Evolutionary conservation across 1,140 invertebrate genomes (phyloP).

Genomic region (Lasioglossum baleicum): DNA sequence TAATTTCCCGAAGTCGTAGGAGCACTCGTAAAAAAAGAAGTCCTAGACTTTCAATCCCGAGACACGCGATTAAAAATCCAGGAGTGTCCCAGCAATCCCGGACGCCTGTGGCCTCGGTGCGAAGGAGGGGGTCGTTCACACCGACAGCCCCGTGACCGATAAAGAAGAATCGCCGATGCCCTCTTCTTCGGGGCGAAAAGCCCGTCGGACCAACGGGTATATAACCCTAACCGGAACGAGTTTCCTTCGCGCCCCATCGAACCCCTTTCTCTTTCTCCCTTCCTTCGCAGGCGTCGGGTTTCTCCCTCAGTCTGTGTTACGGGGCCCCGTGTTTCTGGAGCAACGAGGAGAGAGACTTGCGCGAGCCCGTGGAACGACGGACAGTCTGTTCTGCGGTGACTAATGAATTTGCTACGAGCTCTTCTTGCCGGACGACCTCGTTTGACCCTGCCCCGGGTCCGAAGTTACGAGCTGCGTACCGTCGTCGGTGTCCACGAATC

Average conservation of each 20-base stretch:
- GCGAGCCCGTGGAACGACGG: conserved; percentile 17
- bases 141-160: neutral
- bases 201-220: too few species aligned
- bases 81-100: too few species aligned
- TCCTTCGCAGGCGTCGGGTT: too few species aligned
- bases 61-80: too few species aligned
- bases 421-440: conserved; percentile 56
- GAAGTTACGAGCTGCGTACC: conserved; percentile 48
- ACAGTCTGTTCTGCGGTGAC: conserved; percentile 53
- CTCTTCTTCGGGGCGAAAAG: neutral
- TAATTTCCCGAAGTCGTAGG: too few species aligned
- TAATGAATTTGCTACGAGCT: conserved; percentile 64
- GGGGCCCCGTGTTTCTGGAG: conserved; percentile 16
- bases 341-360: conserved; percentile 11
- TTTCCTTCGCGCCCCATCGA: conserved; percentile 13
- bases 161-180: neutral
- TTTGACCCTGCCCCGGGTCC: conserved; percentile 51
- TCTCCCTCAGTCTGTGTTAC: too few species aligned
- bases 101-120: too few species aligned
- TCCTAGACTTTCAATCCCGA: too few species aligned
- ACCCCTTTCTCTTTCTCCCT: neutral
- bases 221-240: conserved; percentile 18
- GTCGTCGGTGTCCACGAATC: conserved; percentile 51
- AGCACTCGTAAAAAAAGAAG: too few species aligned
- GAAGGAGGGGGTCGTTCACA: neutral